phyloP scores from a whole-genome alignment of 2,797 vertebrate species.

The Pempheris klunzingeri region DNA sequence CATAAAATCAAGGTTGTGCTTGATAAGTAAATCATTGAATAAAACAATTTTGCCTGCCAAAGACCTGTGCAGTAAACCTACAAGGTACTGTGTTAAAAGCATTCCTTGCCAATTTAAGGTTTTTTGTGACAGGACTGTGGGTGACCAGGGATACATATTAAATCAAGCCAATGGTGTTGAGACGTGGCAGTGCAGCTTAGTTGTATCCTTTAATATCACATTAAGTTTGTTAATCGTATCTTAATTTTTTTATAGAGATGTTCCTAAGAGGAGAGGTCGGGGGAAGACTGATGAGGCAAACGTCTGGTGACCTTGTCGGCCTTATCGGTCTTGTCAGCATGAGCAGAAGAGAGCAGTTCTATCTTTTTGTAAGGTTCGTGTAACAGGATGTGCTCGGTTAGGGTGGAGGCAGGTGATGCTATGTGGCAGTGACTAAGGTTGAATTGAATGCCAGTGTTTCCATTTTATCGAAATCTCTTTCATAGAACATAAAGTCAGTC shows the following conservation, averaged over 20 bases:
- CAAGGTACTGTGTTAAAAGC: too few relatives aligned
- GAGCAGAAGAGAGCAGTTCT: background rate
- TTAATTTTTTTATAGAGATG: background rate
- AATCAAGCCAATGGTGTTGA: background rate
- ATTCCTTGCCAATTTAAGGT: too few relatives aligned
- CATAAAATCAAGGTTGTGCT: too few relatives aligned
- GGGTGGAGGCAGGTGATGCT: background rate
- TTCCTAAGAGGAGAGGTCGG: background rate
- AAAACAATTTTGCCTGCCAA: too few relatives aligned
- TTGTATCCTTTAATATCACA: background rate
- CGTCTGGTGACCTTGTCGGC: slow-evolving; percentile 11
- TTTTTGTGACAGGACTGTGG: background rate
- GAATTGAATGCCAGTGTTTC: slow-evolving; percentile 12
- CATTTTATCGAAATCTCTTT: slow-evolving; percentile 34
- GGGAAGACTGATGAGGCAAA: background rate
- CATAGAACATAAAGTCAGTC: too few relatives aligned
- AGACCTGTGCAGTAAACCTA: too few relatives aligned
- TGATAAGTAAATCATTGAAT: too few relatives aligned
- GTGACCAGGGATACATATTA: background rate
- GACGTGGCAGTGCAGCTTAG: background rate
- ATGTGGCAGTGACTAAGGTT: background rate
- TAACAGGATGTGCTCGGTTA: slow-evolving; percentile 10
- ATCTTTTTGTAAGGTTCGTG: slow-evolving; percentile 5
- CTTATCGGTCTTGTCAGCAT: background rate
- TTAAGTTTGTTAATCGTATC: slow-evolving; percentile 9